A percentile compares a stretch with the other conserved stretches of the same genome.
These are phyloP conservation scores for Parnassius orleans DNA, from an alignment of 2,888 invertebrate genomes.

Conservation along the genomic window DNA sequence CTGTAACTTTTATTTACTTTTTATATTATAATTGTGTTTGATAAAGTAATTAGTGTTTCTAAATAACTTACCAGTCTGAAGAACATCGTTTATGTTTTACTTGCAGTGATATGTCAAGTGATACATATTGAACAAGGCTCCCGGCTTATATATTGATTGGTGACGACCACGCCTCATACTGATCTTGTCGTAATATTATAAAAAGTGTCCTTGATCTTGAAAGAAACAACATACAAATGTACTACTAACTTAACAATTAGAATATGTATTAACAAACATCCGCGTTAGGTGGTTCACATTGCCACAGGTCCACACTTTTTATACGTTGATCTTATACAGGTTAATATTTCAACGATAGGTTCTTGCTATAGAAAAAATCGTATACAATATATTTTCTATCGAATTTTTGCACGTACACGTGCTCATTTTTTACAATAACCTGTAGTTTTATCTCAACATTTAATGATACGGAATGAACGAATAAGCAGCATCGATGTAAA, in stretches of 20 bases:
- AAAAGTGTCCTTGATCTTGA: slow-evolving; percentile 78
- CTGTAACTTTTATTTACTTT: no score
- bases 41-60: slow-evolving; percentile 25
- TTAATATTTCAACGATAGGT: no score
- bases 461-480: no score
- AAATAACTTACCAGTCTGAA: slow-evolving; percentile 65
- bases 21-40: no score
- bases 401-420: no score
- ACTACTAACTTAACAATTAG: slow-evolving; percentile 39
- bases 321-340: background rate
- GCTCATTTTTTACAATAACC: no score
- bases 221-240: slow-evolving; percentile 54
- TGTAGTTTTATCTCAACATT: no score
- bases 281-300: slow-evolving; percentile 43
- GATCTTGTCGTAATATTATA: slow-evolving; percentile 50
- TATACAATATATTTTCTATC: no score
- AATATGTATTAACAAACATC: slow-evolving; percentile 53
- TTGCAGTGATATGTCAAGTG: slow-evolving; percentile 65
- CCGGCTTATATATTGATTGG: slow-evolving; percentile 59
- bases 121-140: slow-evolving; percentile 46
- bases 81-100: slow-evolving; percentile 64
- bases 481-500: no score
- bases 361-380: background rate
- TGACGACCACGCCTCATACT: slow-evolving; percentile 64
- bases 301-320: slow-evolving; percentile 2